Evolutionary conservation across 2,113 vertebrate species (phyloP), one percentile per base, ranked within the genome.

Genomic region (Neofelis nebulosa): DNA sequence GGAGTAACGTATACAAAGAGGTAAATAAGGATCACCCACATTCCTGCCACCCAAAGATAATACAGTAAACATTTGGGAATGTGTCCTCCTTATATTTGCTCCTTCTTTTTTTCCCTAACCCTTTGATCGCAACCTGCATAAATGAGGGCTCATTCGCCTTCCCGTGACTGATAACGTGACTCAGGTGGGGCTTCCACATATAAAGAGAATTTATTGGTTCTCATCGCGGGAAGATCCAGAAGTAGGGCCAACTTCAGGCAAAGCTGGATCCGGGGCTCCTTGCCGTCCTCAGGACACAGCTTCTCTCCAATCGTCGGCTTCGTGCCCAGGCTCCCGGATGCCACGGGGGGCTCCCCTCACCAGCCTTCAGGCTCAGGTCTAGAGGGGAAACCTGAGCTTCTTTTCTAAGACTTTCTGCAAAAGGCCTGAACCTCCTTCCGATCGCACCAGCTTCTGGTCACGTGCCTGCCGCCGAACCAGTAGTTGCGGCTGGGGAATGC

Each of bases 401-500:
- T 31, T 91, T 92, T 63, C 85, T 10, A 36, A n/a, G 45, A 21
- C 27, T 85, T 45, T 85, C 33, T 21, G 45, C 71, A 10, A 21
- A 94, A 61, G 27, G 19, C 38, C 29, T 48, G n/a, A 92, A 8
- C 50, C 21, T 84, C 45, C 29, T 36, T 73, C 25, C 45, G n/a
- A n/a, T 18, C 82, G 19, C 48, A 23, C 23, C n/a, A 50, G 76
- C 21, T 23, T 66, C 66, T 0, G 21, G 69, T 48, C n/a, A 86
- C 81, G 61, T 55, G 63, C 29, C 19, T 7, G 21, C 5, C 36
- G 21, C 48, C 76, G 48, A 86, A 21, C 79, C 87, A 31, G n/a
- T 45, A 7, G 7, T 69, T 27, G 4, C 5, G 16, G 5, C 36
- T 2, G 0, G 1, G 50, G 19, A 41, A 66, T 15, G 29, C 1